These are phyloP conservation scores for Heliconius cydno DNA, from an alignment of 2,888 invertebrate genomes.

Conservation along the genomic window DNA sequence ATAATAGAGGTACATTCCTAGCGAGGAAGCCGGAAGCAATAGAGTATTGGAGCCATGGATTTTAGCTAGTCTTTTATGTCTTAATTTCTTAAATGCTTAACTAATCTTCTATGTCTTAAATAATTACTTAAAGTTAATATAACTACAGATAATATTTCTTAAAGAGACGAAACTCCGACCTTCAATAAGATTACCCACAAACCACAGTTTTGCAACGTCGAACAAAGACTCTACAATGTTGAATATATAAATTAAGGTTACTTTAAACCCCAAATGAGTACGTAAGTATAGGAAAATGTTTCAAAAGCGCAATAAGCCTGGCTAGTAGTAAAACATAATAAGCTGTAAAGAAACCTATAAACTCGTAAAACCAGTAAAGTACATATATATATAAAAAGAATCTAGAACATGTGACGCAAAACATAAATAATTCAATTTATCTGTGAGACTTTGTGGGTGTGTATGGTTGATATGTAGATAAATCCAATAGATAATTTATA, in stretches of 20 bases:
- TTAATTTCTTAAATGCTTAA: too few relatives aligned
- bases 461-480: conserved; percentile 43
- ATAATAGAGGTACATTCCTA: not conserved
- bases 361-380: conserved; percentile 1
- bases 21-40: too few relatives aligned
- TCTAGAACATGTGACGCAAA: conserved; percentile 48
- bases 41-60: too few relatives aligned
- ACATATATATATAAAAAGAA: conserved; percentile 25
- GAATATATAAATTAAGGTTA: not conserved
- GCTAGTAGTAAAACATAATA: not conserved
- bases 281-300: not conserved
- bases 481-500: conserved; percentile 34
- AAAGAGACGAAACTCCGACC: not conserved
- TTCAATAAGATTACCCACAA: not conserved
- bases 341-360: not conserved
- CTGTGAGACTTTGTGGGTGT: conserved; percentile 50
- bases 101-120: too few relatives aligned
- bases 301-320: not conserved
- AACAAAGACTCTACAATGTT: conserved; percentile 5
- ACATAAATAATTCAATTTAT: conserved; percentile 48
- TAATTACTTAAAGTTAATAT: too few relatives aligned
- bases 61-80: too few relatives aligned
- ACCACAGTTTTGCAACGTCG: not conserved
- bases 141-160: not conserved
- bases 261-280: not conserved